Evolutionary conservation across 64 coral and sea anemone species (phyloP), one percentile per base, ranked within the genome.

Genomic region (Acropora tenuis): DNA sequence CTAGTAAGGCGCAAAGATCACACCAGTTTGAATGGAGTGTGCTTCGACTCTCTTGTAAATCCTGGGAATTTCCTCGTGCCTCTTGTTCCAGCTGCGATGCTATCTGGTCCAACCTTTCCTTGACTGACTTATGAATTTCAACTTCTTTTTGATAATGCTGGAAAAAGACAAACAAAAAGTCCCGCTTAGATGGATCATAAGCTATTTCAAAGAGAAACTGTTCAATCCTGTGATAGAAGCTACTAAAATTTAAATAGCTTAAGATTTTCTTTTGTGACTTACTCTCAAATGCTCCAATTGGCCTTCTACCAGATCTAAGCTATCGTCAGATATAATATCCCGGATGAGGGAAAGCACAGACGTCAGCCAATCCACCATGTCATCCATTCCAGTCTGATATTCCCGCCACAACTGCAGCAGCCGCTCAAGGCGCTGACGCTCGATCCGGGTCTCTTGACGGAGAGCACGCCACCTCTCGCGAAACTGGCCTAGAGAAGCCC

Each of bases 91-190:
- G 72, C 41, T 97, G 86, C 5, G 80, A 78, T 9, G 88, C 88
- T 50, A 94, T 84, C 66, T 77, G 43, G 44, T 97, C 81, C 16
- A 97, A 73, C 16, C 92, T 80, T 20, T 97, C 88, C 63, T 97
- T 97, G 69, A 88, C 91, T 47, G 84, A 40, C 41, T 78, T 88
- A 43, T 97, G 95, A 57, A 57, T 83, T 69, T 97, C 92, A 2
- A 97, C 90, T 75, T 97, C 95, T 71, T 75, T 75, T 97, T 97
- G 95, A 85, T 97, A 97, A 74, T 80, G 86, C 95, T 97, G 60
- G 8, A 45, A 8, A 17, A 16, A n/a, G 47, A 11, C n/a, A 72
- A 82, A 52, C 58, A 49, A 13, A 63, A 13, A 12, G 2, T 10
- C 10, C 9, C 4, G 7, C 11, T 10, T 78, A 45, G 3, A 59